A percentile compares a stretch with the other conserved stretches of the same genome.
Conservation (phyloP, 1,140 invertebrate genomes). For the Homarus americanus region DNA sequence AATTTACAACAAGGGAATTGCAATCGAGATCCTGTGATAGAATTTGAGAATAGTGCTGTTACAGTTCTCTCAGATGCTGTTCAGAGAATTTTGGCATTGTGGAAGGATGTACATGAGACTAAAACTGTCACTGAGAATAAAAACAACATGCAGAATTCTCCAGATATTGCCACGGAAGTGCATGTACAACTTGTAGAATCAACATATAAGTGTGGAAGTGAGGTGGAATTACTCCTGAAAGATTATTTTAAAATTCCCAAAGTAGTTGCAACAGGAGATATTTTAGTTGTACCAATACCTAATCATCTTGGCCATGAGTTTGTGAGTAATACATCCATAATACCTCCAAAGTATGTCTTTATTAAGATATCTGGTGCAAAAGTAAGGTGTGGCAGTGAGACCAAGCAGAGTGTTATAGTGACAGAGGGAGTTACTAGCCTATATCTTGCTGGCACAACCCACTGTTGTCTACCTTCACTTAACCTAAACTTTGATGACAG, state of each 20-base stretch:
- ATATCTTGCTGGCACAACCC: conserved; percentile 41
- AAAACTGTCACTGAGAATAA: neutral
- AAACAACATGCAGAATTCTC: neutral
- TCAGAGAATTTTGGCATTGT: conserved; percentile 30
- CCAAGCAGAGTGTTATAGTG: conserved; percentile 28
- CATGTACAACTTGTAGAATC: conserved; percentile 46
- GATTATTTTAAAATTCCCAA: conserved; percentile 51
- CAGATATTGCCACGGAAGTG: conserved; percentile 35
- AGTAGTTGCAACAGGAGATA: conserved; percentile 24
- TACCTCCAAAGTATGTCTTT: conserved; percentile 56
- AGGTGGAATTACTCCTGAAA: conserved; percentile 38
- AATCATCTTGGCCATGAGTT: conserved; percentile 57
- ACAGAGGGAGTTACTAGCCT: conserved; percentile 4
- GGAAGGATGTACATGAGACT: conserved; percentile 34
- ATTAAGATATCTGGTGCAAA: conserved; percentile 35
- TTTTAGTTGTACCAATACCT: conserved; percentile 40
- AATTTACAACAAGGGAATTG: conserved; percentile 15
- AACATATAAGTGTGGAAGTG: conserved; percentile 43
- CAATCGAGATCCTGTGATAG: neutral
- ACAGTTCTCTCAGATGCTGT: conserved; percentile 25
- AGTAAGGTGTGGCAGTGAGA: conserved; percentile 7
- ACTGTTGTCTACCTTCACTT: conserved; percentile 28
- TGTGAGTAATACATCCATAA: conserved; percentile 4
- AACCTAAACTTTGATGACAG: conserved; percentile 14
- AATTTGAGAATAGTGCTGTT: conserved; percentile 12